Conservation (phyloP, 2,888 invertebrate genomes). For the Alcis repandata region DNA sequence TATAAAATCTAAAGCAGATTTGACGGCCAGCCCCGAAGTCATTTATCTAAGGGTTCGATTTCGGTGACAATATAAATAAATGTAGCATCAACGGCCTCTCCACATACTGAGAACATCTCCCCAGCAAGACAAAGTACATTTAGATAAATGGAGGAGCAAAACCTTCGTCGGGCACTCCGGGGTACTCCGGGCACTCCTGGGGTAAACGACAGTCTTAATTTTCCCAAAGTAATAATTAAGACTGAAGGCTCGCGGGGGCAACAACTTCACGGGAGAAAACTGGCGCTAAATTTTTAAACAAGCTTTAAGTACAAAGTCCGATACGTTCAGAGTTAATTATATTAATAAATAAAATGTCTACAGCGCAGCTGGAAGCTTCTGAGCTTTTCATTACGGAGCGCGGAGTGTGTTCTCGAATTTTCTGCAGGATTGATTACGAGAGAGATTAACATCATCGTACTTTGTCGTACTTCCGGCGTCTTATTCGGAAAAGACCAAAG, state of each 20-base stretch:
- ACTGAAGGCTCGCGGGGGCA: constrained; percentile 81
- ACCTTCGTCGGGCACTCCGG: constrained; percentile 66
- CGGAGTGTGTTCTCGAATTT: constrained; percentile 32
- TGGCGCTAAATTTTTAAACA: constrained; percentile 84
- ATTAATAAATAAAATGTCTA: constrained; percentile 75
- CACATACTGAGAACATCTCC: constrained; percentile 62
- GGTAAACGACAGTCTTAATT: constrained; percentile 87
- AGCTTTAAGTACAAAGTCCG: constrained; percentile 83
- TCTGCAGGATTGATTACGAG: constrained; percentile 29
- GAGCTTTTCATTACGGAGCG: constrained; percentile 46
- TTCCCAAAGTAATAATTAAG: constrained; percentile 87
- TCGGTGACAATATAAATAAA: constrained; percentile 29
- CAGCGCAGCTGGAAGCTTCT: constrained; percentile 53
- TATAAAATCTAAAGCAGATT: too few relatives aligned
- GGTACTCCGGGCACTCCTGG: constrained; percentile 57
- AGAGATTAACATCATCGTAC: constrained; percentile 16
- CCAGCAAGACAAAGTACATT: constrained; percentile 83
- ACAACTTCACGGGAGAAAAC: constrained; percentile 69
- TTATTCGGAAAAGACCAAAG: not conserved
- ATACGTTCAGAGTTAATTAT: constrained; percentile 81
- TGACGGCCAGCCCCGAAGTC: not conserved
- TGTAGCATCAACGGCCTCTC: constrained; percentile 59
- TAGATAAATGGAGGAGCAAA: constrained; percentile 82
- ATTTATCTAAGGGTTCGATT: not conserved
- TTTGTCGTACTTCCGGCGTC: constrained; percentile 11